phyloP scores from a whole-genome alignment of 1,140 invertebrate species.

The Telenomus remus region DNA sequence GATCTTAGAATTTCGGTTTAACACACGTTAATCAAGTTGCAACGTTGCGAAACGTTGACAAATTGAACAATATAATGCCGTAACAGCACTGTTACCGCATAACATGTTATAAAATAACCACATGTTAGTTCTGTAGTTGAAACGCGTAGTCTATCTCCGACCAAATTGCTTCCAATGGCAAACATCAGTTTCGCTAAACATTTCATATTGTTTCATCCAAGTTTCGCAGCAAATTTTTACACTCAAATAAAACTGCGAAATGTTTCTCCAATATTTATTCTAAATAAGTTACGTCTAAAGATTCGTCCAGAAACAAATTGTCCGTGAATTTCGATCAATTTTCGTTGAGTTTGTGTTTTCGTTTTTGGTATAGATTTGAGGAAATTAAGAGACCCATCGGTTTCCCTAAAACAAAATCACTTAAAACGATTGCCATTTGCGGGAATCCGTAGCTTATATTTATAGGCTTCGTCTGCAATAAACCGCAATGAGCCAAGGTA shows the following conservation, averaged over 20 bases:
- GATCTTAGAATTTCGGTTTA: neutral
- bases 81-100: neutral
- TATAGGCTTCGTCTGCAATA: slow-evolving; percentile 47
- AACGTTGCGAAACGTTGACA: slow-evolving; percentile 5
- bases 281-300: no score
- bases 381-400: neutral
- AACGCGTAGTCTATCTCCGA: neutral
- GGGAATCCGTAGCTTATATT: slow-evolving; percentile 44
- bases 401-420: no score
- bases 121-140: neutral
- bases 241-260: no score
- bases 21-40: neutral
- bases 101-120: slow-evolving; percentile 1
- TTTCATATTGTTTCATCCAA: no score
- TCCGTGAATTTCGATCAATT: no score
- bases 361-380: no score
- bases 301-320: no score
- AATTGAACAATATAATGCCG: neutral
- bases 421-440: neutral
- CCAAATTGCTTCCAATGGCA: no score
- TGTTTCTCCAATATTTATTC: no score
- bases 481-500: slow-evolving; percentile 55
- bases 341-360: no score
- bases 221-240: no score
- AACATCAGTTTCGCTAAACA: no score